Base-by-base conservation (phyloP, 2,797 vertebrate genomes). In the Discoglossus pictus region DNA sequence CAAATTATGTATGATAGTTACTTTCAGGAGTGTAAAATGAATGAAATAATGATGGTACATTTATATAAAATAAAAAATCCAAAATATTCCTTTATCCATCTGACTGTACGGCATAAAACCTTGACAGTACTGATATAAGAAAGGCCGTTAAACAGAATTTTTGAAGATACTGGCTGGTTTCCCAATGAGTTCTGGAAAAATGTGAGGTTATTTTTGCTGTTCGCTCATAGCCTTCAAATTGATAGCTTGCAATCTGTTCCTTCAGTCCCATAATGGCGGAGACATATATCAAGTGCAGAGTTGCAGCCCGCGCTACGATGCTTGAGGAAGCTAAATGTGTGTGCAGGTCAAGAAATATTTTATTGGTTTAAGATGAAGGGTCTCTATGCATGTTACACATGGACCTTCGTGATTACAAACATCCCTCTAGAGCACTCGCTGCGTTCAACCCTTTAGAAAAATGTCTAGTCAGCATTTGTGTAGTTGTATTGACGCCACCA, bases 201-300 rank as follows among this genome's bases (percentile, higher is more conserved):
- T 39, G 20, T 40, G 24, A 39, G 35, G 35, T 39, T 55, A 53
- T 39, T 55, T n/a, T 23, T 39, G 16, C 3, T 8, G 52, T 36
- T 21, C 20, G 38, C 40, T 55, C 35, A 39, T 40, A 24, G 53
- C 35, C 13, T 15, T 24, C 38, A 55, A 55, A 55, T 39, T 15
- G 13, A 55, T 39, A 55, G 53, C 20, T 12, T 55, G 53, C 36
- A 39, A 40, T 55, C 35, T 55, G 53, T 55, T 55, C 36, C 20
- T 39, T 40, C 35, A 55, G 12, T 38, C 35, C 51, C 38, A 54
- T 54, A 21, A 54, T 21, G 51, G 20, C 38, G 35, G 18, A 36
- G 34, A 31, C 38, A 38, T 38, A 54, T 38, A 20, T 54, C 51
- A 54, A 54, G 51, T 21, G 18, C 51, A 54, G 35, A 54, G 34